These are phyloP conservation scores for Tetheella fluctuosa DNA, from an alignment of 2,888 invertebrate genomes.

Conservation along the genomic window DNA sequence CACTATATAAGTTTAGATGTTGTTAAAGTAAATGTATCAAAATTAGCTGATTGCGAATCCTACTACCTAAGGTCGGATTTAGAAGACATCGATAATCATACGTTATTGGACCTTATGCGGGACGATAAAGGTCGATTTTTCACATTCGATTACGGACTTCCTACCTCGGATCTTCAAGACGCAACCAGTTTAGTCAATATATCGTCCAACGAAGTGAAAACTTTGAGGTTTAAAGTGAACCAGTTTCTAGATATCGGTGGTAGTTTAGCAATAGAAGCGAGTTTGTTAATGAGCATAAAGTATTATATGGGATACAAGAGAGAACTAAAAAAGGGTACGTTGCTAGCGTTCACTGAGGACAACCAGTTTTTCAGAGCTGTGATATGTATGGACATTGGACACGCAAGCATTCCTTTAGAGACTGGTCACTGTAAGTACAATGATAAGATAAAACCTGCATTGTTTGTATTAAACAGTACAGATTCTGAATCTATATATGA, in stretches of 20 bases:
- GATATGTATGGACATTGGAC: conserved; percentile 85
- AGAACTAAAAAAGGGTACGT: conserved; percentile 47
- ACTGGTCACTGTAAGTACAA: conserved; percentile 85
- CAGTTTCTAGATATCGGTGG: conserved; percentile 91
- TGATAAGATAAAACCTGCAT: conserved; percentile 78
- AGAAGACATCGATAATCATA: conserved; percentile 58
- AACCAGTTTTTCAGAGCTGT: conserved; percentile 83
- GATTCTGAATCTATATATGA: conserved; percentile 85
- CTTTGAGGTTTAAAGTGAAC: conserved; percentile 88
- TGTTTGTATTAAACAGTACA: conserved; percentile 87
- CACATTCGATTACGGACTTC: conserved; percentile 89
- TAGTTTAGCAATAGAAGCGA: conserved; percentile 88
- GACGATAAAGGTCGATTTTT: conserved; percentile 90
- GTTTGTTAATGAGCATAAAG: conserved; percentile 85
- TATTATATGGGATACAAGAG: conserved; percentile 78
- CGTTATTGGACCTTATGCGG: conserved; percentile 69
- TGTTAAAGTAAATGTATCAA: conserved; percentile 49
- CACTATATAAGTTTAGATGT: conserved; percentile 79
- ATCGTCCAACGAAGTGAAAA: conserved; percentile 85
- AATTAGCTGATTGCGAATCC: conserved; percentile 67
- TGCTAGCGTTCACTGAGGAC: conserved; percentile 73
- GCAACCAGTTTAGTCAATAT: conserved; percentile 87
- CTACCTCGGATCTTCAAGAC: conserved; percentile 85
- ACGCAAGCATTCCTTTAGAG: conserved; percentile 85
- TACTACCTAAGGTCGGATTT: conserved; percentile 49